Conservation (phyloP, 64 coral and sea anemone genomes). For the Anthopleura sola region DNA sequence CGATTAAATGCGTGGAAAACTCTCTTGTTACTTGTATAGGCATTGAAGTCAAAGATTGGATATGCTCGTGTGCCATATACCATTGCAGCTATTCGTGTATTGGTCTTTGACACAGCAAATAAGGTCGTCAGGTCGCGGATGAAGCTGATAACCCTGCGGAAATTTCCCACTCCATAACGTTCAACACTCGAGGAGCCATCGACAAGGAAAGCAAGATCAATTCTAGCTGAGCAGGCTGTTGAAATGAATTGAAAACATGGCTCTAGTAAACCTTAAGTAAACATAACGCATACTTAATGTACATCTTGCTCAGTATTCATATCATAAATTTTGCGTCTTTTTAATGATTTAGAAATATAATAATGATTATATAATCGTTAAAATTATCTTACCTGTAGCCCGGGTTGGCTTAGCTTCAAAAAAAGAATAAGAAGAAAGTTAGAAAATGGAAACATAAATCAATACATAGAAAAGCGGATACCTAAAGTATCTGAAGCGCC, state of each 20-base stretch:
- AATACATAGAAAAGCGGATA: neutral
- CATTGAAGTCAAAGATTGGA: conserved; percentile 48
- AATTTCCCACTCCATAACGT: conserved; percentile 59
- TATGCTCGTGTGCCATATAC: conserved; percentile 54
- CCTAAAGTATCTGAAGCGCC: neutral
- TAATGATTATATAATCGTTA: neutral
- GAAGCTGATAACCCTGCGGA: conserved; percentile 62
- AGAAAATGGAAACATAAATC: neutral
- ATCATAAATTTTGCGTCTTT: too few relatives aligned
- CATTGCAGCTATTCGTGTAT: conserved; percentile 50
- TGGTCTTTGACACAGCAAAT: conserved; percentile 50
- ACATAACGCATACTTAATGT: neutral
- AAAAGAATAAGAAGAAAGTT: neutral
- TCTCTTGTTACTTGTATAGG: conserved; percentile 4
- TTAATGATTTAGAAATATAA: neutral
- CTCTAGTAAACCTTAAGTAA: neutral
- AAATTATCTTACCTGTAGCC: neutral
- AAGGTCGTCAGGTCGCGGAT: conserved; percentile 59
- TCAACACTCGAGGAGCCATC: conserved; percentile 82
- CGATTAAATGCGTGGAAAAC: conserved; percentile 34
- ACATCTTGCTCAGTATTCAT: too few relatives aligned
- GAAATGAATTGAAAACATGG: neutral
- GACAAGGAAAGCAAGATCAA: conserved; percentile 71
- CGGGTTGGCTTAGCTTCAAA: conserved; percentile 53
- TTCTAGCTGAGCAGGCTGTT: conserved; percentile 55